Conservation (phyloP, 2,113 vertebrate species). For the Dendropsophus ebraccatus region DNA sequence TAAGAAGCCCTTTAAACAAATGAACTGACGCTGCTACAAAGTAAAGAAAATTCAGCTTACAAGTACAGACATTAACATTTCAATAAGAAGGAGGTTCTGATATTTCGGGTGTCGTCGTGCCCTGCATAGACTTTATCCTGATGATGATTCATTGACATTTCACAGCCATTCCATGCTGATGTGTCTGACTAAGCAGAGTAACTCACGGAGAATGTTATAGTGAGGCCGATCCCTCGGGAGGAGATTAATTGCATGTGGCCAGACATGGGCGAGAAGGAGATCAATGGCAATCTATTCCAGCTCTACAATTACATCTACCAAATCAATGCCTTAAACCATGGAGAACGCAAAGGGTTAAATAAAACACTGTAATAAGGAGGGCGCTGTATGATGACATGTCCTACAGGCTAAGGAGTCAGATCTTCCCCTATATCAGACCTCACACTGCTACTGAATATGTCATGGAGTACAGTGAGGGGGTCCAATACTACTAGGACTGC, state of each 20-base stretch:
- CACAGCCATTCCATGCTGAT: conserved; percentile 15
- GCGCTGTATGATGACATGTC: background rate
- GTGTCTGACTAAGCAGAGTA: conserved; percentile 31
- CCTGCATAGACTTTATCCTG: background rate
- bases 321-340: background rate
- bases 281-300: conserved; percentile 17
- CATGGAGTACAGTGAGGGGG: background rate
- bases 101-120: background rate
- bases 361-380: background rate
- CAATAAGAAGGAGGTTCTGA: background rate
- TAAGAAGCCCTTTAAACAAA: no score
- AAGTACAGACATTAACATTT: background rate
- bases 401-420: background rate
- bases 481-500: background rate
- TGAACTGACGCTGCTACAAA: no score
- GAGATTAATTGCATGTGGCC: conserved; percentile 22
- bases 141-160: conserved; percentile 20
- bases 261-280: background rate
- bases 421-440: background rate
- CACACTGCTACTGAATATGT: no score
- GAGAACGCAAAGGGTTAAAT: background rate
- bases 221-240: conserved; percentile 5
- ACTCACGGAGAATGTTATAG: conserved; percentile 19
- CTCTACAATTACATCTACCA: background rate
- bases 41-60: background rate